Evolutionary conservation across 2,113 vertebrate species (phyloP).

Genomic region (Lophura nycthemera): DNA sequence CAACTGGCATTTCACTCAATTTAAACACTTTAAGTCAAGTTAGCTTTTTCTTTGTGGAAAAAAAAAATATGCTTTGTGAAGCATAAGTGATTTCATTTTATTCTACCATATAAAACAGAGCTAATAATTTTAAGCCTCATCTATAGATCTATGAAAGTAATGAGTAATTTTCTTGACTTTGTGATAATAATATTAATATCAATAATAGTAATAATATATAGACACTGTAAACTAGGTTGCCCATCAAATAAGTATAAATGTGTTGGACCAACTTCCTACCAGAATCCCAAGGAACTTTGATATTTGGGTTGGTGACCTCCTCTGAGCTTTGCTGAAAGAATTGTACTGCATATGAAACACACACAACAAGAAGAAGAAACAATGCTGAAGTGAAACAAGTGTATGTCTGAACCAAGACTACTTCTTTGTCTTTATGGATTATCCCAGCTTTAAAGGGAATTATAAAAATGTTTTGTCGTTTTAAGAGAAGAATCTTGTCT

Average conservation of each 20-base stretch:
- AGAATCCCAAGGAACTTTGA: background rate
- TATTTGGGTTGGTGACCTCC: background rate
- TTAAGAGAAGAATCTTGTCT: background rate
- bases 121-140: background rate
- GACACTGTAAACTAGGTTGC: background rate
- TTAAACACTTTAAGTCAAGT: background rate
- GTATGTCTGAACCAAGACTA: background rate
- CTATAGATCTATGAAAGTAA: background rate
- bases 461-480: background rate
- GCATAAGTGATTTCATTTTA: background rate
- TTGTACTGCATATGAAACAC: rapidly evolving
- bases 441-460: background rate
- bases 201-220: background rate
- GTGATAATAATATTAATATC: background rate
- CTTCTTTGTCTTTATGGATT: background rate
- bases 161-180: background rate
- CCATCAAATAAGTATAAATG: background rate
- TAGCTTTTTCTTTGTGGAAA: background rate
- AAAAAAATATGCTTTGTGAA: no score
- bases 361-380: background rate
- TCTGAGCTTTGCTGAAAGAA: background rate
- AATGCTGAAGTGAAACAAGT: background rate
- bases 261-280: background rate
- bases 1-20: background rate
- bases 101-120: background rate